Percentiles rank a stretch among this genome's conserved stretches.
Evolutionary conservation across 37 sponge, comb jelly and placozoan genomes (phyloP).

Genomic region (Lycopodina hypogea): DNA sequence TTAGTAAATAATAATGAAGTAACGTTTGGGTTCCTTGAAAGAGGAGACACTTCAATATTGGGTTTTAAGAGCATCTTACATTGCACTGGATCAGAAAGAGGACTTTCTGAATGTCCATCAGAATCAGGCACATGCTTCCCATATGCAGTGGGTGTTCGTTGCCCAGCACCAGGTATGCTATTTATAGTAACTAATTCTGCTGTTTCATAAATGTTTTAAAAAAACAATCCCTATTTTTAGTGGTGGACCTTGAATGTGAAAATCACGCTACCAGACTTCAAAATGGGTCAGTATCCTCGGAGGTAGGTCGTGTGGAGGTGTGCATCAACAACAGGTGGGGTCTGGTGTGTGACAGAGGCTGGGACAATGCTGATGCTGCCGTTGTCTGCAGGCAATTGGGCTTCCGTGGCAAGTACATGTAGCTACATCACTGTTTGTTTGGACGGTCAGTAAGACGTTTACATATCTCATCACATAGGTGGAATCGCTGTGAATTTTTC

Average conservation of each 20-base stretch:
- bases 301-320: conserved; percentile 17
- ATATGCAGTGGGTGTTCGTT: too few relatives aligned
- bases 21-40: neutral
- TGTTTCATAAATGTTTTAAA: too few relatives aligned
- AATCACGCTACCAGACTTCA: neutral
- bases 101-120: too few relatives aligned
- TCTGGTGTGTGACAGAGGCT: neutral
- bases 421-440: too few relatives aligned
- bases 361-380: conserved; percentile 3
- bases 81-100: too few relatives aligned
- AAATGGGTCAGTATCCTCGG: neutral
- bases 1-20: neutral
- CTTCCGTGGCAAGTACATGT: neutral
- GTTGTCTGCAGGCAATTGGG: conserved; percentile 18
- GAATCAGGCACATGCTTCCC: too few relatives aligned
- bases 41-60: neutral
- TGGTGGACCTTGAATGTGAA: neutral
- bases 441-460: too few relatives aligned
- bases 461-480: too few relatives aligned
- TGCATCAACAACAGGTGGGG: neutral
- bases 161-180: too few relatives aligned
- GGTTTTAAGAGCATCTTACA: too few relatives aligned
- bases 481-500: neutral
- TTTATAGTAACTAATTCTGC: neutral
- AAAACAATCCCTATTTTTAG: too few relatives aligned